phyloP scores from a whole-genome alignment of 2,888 invertebrate species.

The Melitaea athalia region DNA sequence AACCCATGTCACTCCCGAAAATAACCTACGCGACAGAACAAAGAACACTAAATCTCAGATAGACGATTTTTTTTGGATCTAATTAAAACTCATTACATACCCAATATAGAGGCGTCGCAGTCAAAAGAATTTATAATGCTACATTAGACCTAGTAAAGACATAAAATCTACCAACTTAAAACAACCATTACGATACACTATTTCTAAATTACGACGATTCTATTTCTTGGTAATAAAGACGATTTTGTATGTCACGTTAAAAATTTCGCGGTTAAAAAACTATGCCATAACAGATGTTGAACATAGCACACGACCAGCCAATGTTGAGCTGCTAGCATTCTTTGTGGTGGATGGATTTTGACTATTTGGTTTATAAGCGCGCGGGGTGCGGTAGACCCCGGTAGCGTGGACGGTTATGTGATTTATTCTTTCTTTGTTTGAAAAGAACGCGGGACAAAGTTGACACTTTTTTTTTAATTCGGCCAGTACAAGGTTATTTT shows the following conservation, averaged over 20 bases:
- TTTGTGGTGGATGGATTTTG: conserved; percentile 60
- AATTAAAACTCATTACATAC: conserved; percentile 64
- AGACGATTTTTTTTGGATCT: conserved; percentile 49
- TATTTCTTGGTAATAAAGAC: conserved; percentile 27
- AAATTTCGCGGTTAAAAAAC: conserved; percentile 21
- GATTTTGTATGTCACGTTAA: conserved; percentile 24
- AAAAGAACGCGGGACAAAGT: conserved; percentile 62
- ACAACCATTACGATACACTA: not conserved
- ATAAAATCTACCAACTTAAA: conserved; percentile 15
- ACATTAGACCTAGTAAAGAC: conserved; percentile 32
- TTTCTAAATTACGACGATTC: conserved; percentile 3
- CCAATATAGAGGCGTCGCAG: conserved; percentile 47
- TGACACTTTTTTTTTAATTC: conserved; percentile 58
- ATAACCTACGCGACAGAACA: conserved; percentile 36
- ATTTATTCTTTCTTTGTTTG: conserved; percentile 81
- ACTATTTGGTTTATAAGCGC: conserved; percentile 43
- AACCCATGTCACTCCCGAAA: conserved; percentile 20
- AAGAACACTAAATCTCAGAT: conserved; percentile 46
- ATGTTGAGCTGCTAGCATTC: conserved; percentile 51
- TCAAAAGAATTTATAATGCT: conserved; percentile 46
- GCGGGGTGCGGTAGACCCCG: conserved; percentile 52
- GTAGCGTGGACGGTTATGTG: conserved; percentile 54
- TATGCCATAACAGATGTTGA: conserved; percentile 49
- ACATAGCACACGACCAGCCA: conserved; percentile 43
- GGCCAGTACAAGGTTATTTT: conserved; percentile 40